phyloP scores from a whole-genome alignment of 2,888 invertebrate genomes.

The Drosophila kuntzei region DNA sequence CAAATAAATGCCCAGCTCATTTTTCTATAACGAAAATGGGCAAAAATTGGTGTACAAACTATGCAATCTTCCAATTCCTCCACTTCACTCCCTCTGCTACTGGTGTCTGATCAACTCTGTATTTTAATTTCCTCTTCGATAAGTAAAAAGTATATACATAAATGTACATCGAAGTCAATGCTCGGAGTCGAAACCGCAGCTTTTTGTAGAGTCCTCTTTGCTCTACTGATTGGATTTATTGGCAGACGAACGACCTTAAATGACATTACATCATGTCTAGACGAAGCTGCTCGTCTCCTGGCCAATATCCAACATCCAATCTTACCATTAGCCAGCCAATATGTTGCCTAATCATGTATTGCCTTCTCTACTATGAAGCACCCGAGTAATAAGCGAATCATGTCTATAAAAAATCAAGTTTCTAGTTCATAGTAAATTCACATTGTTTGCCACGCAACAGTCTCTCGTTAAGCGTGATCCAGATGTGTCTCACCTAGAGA shows the following conservation, averaged over 20 bases:
- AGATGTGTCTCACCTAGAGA: slow-evolving; percentile 44
- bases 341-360: slow-evolving; percentile 29
- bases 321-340: slow-evolving; percentile 14
- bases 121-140: slow-evolving; percentile 70
- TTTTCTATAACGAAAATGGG: slow-evolving; percentile 53
- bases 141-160: slow-evolving; percentile 37
- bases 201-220: slow-evolving; percentile 5
- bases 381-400: slow-evolving; percentile 27
- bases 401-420: slow-evolving; percentile 27
- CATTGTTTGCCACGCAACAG: slow-evolving; percentile 13
- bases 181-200: slow-evolving; percentile 11
- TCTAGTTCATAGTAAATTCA: not conserved
- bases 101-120: slow-evolving; percentile 47
- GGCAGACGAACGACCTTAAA: slow-evolving; percentile 69
- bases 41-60: slow-evolving; percentile 9
- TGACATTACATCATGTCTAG: slow-evolving; percentile 76
- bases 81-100: not conserved
- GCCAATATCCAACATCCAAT: slow-evolving; percentile 28
- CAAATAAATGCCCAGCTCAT: slow-evolving; percentile 73
- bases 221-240: slow-evolving; percentile 71
- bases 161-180: not conserved
- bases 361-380: slow-evolving; percentile 24
- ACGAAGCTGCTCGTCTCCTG: slow-evolving; percentile 33
- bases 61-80: not conserved
- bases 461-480: slow-evolving; percentile 46